phyloP scores from a whole-genome alignment of 2,113 vertebrate species.

The Ellobius talpinus region DNA sequence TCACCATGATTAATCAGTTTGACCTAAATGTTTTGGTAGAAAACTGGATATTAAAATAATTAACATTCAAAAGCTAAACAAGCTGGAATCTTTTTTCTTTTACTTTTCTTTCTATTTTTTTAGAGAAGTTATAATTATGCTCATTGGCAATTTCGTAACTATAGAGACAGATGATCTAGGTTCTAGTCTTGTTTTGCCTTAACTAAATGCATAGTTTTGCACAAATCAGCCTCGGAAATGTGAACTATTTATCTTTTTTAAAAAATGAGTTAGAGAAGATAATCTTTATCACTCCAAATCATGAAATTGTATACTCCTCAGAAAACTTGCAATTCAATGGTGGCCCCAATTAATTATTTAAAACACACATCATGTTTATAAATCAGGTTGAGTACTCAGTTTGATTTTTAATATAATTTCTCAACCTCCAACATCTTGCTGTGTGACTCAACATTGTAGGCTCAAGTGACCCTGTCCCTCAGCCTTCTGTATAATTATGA shows the following conservation, averaged over 20 bases:
- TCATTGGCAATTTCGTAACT: neutral
- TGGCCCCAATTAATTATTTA: neutral
- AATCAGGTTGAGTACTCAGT: neutral
- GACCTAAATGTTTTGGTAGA: neutral
- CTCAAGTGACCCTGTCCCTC: neutral
- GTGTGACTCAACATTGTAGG: neutral
- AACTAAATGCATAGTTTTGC: neutral
- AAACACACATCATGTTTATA: neutral
- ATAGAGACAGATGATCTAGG: neutral
- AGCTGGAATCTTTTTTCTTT: neutral
- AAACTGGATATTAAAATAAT: slow-evolving; percentile 57
- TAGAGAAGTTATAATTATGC: slow-evolving; percentile 1
- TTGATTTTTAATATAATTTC: neutral
- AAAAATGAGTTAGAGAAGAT: neutral
- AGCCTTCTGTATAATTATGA: neutral
- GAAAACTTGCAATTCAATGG: neutral
- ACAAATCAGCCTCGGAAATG: neutral
- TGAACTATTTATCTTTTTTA: neutral
- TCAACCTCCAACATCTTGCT: neutral
- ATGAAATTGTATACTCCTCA: neutral
- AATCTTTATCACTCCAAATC: neutral
- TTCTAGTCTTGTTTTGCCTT: slow-evolving; percentile 9
- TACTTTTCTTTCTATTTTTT: neutral
- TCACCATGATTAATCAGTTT: slow-evolving; percentile 8
- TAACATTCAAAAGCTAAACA: slow-evolving; percentile 38